A percentile compares a stretch with the other conserved stretches of the same genome.
These are phyloP conservation scores for Danio jaintianensis DNA, from an alignment of 2,797 vertebrate species.

Conservation along the genomic window DNA sequence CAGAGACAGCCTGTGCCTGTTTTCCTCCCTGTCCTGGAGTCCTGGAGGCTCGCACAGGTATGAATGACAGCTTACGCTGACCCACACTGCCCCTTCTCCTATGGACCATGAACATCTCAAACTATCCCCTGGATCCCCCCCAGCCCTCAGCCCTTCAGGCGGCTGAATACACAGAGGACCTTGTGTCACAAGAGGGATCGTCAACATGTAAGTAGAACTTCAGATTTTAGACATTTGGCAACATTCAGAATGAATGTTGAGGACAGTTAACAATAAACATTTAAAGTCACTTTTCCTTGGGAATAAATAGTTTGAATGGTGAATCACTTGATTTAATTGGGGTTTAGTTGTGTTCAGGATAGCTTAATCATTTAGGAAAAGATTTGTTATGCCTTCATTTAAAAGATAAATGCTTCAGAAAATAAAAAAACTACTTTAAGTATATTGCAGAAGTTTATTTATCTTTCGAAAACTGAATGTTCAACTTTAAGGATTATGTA, in stretches of 20 bases:
- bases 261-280: background rate
- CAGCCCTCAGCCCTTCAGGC: conserved; percentile 58
- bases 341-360: background rate
- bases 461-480: background rate
- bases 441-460: background rate
- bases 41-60: conserved; percentile 58
- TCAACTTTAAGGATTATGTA: conserved; percentile 65
- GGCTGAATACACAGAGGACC: conserved; percentile 57
- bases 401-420: background rate
- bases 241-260: no score
- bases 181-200: conserved; percentile 65
- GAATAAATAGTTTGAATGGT: background rate
- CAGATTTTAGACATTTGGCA: background rate
- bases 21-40: conserved; percentile 58
- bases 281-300: background rate
- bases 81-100: conserved; percentile 52
- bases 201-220: conserved; percentile 75
- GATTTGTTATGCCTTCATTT: background rate
- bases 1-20: conserved; percentile 57
- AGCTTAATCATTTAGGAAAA: background rate
- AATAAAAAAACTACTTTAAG: background rate
- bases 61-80: conserved; percentile 64
- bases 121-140: conserved; percentile 60
- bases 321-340: background rate
- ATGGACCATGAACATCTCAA: conserved; percentile 70